Conservation (phyloP, 2,113 vertebrate genomes). For the Oreochromis aureus region DNA sequence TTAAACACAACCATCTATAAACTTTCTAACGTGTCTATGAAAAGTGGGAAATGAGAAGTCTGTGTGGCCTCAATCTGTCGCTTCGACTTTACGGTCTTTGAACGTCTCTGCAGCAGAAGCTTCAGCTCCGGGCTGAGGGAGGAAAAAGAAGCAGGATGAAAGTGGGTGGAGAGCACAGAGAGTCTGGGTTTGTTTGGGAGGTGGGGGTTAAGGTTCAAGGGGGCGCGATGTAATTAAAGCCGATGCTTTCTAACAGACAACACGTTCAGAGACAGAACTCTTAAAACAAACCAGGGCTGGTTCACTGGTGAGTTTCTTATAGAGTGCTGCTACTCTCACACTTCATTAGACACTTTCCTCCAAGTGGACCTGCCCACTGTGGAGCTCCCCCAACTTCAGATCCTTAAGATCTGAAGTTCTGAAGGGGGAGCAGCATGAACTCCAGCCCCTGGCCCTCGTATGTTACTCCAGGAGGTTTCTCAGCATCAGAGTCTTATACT, state of each 20-base stretch:
- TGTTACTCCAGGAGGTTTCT: not conserved
- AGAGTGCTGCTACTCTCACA: not conserved
- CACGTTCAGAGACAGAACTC: not conserved
- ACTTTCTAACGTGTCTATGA: constrained; percentile 30
- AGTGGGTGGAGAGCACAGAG: not conserved
- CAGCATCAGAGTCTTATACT: not conserved
- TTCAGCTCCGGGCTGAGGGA: not conserved
- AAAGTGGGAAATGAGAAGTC: constrained; percentile 48
- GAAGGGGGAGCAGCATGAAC: not conserved
- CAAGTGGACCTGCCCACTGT: not conserved
- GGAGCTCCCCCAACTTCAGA: not conserved
- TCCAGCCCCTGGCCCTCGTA: not conserved
- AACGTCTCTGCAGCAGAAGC: not conserved
- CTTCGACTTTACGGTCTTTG: not conserved
- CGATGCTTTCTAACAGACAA: not conserved
- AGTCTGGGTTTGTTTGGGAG: not conserved
- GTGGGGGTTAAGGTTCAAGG: not conserved
- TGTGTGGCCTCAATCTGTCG: not conserved
- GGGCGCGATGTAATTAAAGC: not conserved
- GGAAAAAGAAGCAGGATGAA: not conserved
- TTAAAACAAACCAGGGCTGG: not conserved
- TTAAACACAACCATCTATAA: constrained; percentile 22
- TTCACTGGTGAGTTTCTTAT: not conserved
- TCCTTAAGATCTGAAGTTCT: not conserved
- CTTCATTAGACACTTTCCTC: not conserved